A percentile compares a stretch with the other conserved stretches of the same genome.
Conservation (phyloP, 1,140 invertebrate genomes). For the Drosophila rufa region DNA sequence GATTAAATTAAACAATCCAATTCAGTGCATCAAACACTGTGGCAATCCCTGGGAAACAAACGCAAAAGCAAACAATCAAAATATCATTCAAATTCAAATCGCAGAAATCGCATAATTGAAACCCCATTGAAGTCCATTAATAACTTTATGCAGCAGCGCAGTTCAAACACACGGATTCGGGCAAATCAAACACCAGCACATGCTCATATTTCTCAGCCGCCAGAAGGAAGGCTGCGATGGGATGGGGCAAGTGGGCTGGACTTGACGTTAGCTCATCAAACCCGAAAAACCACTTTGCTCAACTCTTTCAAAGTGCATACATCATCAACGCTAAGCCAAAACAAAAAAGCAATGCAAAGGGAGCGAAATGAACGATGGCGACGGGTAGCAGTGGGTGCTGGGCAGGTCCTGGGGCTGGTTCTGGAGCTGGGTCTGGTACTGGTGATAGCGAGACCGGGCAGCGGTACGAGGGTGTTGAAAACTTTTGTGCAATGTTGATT, state of each 20-base stretch:
- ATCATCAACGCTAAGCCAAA: constrained; percentile 82
- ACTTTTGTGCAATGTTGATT: constrained; percentile 83
- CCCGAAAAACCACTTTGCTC: constrained; percentile 82
- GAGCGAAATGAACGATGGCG: constrained; percentile 54
- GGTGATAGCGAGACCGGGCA: constrained; percentile 26
- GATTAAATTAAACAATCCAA: constrained; percentile 50
- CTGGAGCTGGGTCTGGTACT: neutral
- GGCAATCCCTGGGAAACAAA: constrained; percentile 16
- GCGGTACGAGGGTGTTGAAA: constrained; percentile 52
- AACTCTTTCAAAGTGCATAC: constrained; percentile 83
- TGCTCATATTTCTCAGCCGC: constrained; percentile 42
- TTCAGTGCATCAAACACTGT: constrained; percentile 12
- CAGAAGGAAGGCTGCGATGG: neutral
- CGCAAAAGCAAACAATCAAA: constrained; percentile 72
- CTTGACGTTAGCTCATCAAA: constrained; percentile 81
- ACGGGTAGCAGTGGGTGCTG: constrained; percentile 10
- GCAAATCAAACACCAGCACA: constrained; percentile 30
- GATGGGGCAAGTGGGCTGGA: constrained; percentile 10
- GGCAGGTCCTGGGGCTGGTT: neutral
- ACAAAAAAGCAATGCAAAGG: constrained; percentile 73
- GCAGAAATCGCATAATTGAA: constrained; percentile 82
- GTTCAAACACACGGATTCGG: constrained; percentile 53
- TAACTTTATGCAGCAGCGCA: constrained; percentile 75
- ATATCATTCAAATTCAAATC: constrained; percentile 82
- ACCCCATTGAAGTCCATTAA: constrained; percentile 82